Percentiles rank a stretch among this genome's conserved stretches.
Evolutionary conservation across 1,140 invertebrate species (phyloP).

Genomic region (Latrodectus geometricus): DNA sequence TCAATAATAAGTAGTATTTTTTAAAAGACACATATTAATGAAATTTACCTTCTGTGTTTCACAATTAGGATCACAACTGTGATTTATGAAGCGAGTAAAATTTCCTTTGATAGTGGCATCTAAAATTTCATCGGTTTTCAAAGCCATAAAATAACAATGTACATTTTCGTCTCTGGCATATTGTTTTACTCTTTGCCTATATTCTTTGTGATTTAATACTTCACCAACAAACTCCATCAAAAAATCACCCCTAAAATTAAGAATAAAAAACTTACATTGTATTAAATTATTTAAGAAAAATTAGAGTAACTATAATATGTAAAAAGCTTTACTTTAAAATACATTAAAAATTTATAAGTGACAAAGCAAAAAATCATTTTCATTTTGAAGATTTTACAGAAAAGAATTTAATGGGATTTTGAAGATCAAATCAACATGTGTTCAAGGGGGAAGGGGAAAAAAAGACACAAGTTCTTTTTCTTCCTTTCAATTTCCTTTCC

Average conservation of each 20-base stretch:
- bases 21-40: no score
- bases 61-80: conserved; percentile 97
- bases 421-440: no score
- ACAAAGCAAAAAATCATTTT: no score
- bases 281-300: background rate
- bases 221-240: conserved; percentile 99
- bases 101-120: conserved; percentile 94
- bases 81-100: conserved; percentile 96
- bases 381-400: no score
- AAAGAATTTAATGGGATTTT: no score
- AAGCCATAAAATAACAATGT: conserved; percentile 98
- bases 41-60: conserved; percentile 90
- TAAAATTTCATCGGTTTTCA: conserved; percentile 95
- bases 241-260: conserved; percentile 83
- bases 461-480: no score
- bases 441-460: no score
- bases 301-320: background rate
- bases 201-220: conserved; percentile 91
- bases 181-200: conserved; percentile 86
- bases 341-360: no score
- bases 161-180: conserved; percentile 91
- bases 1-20: no score
- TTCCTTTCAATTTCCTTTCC: no score
- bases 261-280: background rate
- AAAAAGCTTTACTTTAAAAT: no score